phyloP scores from a whole-genome alignment of 2,888 invertebrate genomes.

The Chrysina gloriosa region DNA sequence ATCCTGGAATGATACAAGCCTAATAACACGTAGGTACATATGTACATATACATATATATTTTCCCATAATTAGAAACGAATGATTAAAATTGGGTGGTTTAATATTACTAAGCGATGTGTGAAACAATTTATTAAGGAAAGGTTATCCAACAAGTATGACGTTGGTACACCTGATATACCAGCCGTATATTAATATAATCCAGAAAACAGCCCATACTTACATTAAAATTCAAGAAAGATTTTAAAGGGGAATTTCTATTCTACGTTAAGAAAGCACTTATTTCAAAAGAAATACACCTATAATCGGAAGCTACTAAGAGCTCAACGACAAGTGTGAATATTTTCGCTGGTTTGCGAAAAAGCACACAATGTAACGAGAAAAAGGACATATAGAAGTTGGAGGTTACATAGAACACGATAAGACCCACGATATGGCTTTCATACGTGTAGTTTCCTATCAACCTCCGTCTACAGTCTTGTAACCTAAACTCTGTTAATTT shows the following conservation, averaged over 20 bases:
- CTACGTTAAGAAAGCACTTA: background rate
- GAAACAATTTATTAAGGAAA: no score
- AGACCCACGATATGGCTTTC: constrained; percentile 33
- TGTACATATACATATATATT: no score
- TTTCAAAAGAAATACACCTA: constrained; percentile 3
- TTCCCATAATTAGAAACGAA: no score
- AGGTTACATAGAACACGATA: constrained; percentile 36
- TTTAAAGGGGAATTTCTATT: background rate
- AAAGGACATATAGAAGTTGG: constrained; percentile 26
- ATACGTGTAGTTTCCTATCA: constrained; percentile 33
- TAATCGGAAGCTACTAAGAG: background rate
- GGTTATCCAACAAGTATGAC: no score
- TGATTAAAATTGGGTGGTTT: no score
- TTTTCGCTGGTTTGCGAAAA: constrained; percentile 11
- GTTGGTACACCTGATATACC: no score
- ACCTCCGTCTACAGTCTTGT: constrained; percentile 43
- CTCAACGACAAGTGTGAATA: background rate
- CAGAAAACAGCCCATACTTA: no score
- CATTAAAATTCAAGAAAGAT: no score
- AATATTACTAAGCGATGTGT: no score
- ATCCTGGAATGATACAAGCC: no score
- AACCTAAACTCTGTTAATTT: constrained; percentile 54
- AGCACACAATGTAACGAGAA: constrained; percentile 30
- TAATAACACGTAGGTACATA: no score
- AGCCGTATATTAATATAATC: no score